These are phyloP conservation scores for Serrognathus titanus DNA, from an alignment of 2,888 invertebrate genomes.

Conservation along the genomic window DNA sequence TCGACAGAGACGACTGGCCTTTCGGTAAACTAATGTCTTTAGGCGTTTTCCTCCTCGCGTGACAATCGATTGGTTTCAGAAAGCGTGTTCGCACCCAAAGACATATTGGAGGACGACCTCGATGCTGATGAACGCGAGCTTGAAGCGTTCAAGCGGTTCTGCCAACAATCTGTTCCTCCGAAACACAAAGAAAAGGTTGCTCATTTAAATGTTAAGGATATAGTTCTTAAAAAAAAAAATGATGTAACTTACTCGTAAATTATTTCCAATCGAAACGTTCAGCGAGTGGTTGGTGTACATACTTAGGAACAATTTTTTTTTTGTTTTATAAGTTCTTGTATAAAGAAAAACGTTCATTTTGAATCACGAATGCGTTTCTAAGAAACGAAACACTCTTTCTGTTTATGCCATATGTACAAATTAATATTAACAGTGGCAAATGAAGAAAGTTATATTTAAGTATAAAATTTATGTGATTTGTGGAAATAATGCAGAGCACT, in stretches of 20 bases:
- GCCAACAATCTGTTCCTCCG: slow-evolving; percentile 76
- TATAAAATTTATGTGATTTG: too few species aligned
- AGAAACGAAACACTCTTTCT: too few species aligned
- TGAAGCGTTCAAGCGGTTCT: slow-evolving; percentile 84
- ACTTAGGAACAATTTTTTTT: slow-evolving; percentile 7
- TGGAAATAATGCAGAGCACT: too few species aligned
- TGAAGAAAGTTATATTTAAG: too few species aligned
- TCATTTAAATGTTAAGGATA: slow-evolving; percentile 76
- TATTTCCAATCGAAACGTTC: slow-evolving; percentile 14
- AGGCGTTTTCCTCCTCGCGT: neutral
- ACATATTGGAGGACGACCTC: slow-evolving; percentile 74
- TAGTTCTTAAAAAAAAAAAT: slow-evolving; percentile 62
- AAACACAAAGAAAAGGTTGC: slow-evolving; percentile 70
- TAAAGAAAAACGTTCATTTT: neutral
- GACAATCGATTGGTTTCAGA: slow-evolving; percentile 37
- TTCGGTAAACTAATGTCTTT: slow-evolving; percentile 35
- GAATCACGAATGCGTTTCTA: neutral
- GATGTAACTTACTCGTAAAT: slow-evolving; percentile 40
- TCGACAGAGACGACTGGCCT: slow-evolving; percentile 45
- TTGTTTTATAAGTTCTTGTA: too few species aligned
- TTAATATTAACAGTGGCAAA: too few species aligned
- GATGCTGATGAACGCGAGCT: slow-evolving; percentile 79
- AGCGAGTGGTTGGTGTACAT: slow-evolving; percentile 12
- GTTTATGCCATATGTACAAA: too few species aligned
- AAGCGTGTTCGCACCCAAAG: slow-evolving; percentile 79